phyloP scores from a whole-genome alignment of 2,797 vertebrate species.

The Buceros bicornis region DNA sequence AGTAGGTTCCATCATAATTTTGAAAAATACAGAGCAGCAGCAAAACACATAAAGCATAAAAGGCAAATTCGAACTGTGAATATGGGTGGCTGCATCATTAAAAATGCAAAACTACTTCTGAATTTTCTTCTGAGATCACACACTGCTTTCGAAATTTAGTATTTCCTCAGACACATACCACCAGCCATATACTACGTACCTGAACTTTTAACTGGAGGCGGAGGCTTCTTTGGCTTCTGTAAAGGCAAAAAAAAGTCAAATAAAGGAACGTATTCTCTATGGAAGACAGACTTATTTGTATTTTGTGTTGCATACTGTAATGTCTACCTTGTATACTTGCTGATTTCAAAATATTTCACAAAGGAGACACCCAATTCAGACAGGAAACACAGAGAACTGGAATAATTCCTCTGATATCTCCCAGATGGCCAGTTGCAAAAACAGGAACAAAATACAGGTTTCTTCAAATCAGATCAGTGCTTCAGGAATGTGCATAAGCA shows the following conservation, averaged over 20 bases:
- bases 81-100: background rate
- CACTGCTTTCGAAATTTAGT: background rate
- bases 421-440: background rate
- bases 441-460: background rate
- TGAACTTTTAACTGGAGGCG: conserved; percentile 88
- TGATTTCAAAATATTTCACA: background rate
- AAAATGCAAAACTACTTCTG: background rate
- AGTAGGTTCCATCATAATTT: background rate
- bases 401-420: background rate
- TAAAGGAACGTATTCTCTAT: background rate
- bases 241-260: conserved; percentile 7
- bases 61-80: background rate
- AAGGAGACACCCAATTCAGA: background rate
- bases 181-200: conserved; percentile 78
- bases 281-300: background rate
- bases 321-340: background rate
- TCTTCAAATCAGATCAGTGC: background rate
- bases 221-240: conserved; percentile 95
- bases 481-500: background rate
- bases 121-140: background rate
- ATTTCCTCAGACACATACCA: background rate
- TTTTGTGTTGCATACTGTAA: background rate
- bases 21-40: background rate
- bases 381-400: background rate
- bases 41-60: background rate